Base-by-base conservation (phyloP, 2,797 vertebrate genomes). In the Pachyuromys duprasi region DNA sequence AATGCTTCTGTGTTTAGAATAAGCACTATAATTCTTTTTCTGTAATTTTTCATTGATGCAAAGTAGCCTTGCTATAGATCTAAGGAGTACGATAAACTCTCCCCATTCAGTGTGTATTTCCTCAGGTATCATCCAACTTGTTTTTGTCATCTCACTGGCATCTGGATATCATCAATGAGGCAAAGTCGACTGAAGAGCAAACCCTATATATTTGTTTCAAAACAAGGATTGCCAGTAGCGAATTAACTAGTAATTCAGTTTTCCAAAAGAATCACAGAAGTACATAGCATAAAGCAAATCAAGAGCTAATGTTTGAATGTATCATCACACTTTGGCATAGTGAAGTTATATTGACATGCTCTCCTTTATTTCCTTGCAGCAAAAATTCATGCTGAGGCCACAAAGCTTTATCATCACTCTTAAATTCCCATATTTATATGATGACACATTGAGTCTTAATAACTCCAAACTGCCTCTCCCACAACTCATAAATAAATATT, bases 271-370 rank as follows among this genome's bases (percentile, higher is more conserved):
- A 65, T 65, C 28, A 62, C 36, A 81, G 17, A 8, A 45, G 18
- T 8, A 7, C 5, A 55, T 75, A 67, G 8, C 24, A 3, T 67
- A 14, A 90, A 90, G 11, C 18, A 84, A 74, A 89, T 26, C 26
- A 74, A 39, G 17, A 67, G 18, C 31, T n/a, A 88, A 72, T 53
- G 55, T 42, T 55, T 63, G 67, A 70, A 57, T 89, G 80, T 72
- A 5, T 2, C 18, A 67, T 79, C 80, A 53, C 2, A 31, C 26
- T 62, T 92, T 49, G 57, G 36, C 67, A 80, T 7, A 87, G 42
- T 75, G 74, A 93, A 92, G 72, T 67, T 42, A 88, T 39, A 92
- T 76, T 86, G 95, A 49, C 31, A 15, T 39, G 12, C 13, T 86
- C 33, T 91, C 12, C 28, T 62, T 18, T 57, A 75, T 84, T 76